Evolutionary conservation across 2,113 vertebrate genomes (phyloP).

Genomic region (Corythoichthys intestinalis): DNA sequence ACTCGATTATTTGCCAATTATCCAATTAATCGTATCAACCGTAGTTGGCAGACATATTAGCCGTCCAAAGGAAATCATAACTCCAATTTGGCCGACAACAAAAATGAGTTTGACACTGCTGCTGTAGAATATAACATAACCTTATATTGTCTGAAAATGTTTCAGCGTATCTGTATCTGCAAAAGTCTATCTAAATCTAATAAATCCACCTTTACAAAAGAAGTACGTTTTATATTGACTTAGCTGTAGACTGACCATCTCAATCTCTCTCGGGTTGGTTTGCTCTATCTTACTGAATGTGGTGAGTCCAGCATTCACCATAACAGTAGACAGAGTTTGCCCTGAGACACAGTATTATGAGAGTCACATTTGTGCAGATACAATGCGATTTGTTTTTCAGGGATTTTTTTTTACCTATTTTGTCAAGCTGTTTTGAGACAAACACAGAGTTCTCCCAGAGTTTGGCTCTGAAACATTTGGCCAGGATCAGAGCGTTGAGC

Average conservation of each 20-base stretch:
- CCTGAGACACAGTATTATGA: conserved; percentile 67
- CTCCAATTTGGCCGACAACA: no score
- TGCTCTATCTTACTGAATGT: conserved; percentile 94
- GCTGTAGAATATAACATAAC: no score
- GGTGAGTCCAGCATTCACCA: conserved; percentile 92
- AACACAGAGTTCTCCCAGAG: conserved; percentile 94
- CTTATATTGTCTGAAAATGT: neutral
- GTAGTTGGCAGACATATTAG: no score
- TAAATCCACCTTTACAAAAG: neutral
- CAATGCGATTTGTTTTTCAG: neutral
- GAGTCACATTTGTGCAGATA: neutral
- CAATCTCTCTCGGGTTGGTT: conserved; percentile 86
- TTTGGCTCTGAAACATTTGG: conserved; percentile 91
- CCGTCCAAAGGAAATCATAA: no score
- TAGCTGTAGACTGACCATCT: conserved; percentile 77
- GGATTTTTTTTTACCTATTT: conserved; percentile 80
- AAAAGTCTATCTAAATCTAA: neutral
- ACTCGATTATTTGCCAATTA: no score
- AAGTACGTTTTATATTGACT: neutral
- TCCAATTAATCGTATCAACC: no score
- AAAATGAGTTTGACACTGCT: no score
- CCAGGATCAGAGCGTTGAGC: conserved; percentile 84
- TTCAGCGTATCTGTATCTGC: neutral
- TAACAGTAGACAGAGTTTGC: conserved; percentile 84
- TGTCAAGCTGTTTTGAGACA: conserved; percentile 92